Percentiles rank a stretch among this genome's conserved stretches.
Conservation (phyloP, 2,113 vertebrate species). For the Brienomyrus longianalis region DNA sequence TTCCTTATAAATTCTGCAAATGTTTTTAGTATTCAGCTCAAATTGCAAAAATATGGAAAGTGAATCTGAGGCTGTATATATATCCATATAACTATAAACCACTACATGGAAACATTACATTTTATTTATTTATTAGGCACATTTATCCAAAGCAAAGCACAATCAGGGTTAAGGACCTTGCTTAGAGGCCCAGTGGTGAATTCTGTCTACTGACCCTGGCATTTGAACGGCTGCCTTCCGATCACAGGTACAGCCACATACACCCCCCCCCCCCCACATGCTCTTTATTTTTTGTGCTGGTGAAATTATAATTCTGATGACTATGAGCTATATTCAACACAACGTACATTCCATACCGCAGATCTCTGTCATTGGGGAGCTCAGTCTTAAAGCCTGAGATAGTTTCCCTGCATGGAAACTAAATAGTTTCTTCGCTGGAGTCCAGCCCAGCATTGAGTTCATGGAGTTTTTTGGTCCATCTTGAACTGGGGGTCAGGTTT, state of each 20-base stretch:
- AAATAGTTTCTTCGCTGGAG: background rate
- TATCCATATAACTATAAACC: background rate
- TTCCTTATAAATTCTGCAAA: background rate
- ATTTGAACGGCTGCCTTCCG: background rate
- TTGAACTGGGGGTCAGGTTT: constrained; percentile 22
- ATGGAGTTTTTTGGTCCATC: background rate
- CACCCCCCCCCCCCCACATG: background rate
- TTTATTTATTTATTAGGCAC: background rate
- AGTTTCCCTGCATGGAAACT: background rate
- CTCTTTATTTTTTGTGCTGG: background rate
- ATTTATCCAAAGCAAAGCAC: background rate
- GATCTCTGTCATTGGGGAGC: background rate
- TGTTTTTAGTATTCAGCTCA: background rate
- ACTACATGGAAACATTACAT: background rate
- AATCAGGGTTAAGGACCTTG: background rate
- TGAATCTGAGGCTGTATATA: background rate
- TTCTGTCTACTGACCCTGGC: background rate
- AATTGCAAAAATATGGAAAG: background rate
- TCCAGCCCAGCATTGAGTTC: background rate
- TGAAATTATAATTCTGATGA: background rate
- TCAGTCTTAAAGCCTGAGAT: background rate
- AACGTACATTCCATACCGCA: background rate
- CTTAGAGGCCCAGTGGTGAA: background rate
- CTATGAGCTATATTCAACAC: background rate
- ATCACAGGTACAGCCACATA: background rate